Evolutionary conservation across 35 echinoderm and acorn worm species (phyloP), one percentile per base, ranked within the genome.

Genomic region (Heliocidaris tuberculata): DNA sequence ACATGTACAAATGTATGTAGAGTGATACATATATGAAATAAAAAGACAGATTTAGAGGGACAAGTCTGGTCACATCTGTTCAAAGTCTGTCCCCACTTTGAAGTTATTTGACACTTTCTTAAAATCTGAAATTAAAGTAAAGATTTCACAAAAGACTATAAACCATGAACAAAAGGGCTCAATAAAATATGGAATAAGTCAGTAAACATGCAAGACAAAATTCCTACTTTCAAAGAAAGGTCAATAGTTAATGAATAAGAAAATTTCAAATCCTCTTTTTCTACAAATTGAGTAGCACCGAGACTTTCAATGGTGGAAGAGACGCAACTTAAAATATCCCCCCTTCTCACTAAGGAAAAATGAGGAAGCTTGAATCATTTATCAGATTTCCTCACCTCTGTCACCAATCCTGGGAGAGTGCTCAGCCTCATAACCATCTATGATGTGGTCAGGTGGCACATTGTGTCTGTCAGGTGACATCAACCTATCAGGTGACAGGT

Each of bases 361-460:
- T 21, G 60, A 52, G 60, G 60, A 70, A 70, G 17, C 24, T 70
- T 70, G 60, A 70, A 70, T 70, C 60, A 70, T 70, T 19, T 27
- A 70, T 70, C 15, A 70, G 60, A 70, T 19, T 70, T 65, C 31
- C 47, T 88, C 30, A 88, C 86, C 86, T 88, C 31, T 88, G 31
- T 88, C 86, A 88, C 16, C 30, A 12, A 88, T 89, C 87, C 47
- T 89, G 87, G 87, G 31, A 48, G 87, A 89, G 17, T 89, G 87
- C 32, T 89, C 87, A 89, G 31, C 87, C 31, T 89, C 87, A 48
- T 47, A 89, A 13, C 19, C 87, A 31, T 49, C 91, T 30, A 31
- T 49, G 91, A 93, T 93, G 6, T 59, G 91, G 91, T 49, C 50
- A 59, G 91, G 91, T 31, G 91, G 27, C 48, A 30, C 89, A 35